Percentiles rank a stretch among this genome's conserved stretches.
phyloP scores from a whole-genome alignment of 1,140 invertebrate species.

The Bursaphelenchus mucronatus region DNA sequence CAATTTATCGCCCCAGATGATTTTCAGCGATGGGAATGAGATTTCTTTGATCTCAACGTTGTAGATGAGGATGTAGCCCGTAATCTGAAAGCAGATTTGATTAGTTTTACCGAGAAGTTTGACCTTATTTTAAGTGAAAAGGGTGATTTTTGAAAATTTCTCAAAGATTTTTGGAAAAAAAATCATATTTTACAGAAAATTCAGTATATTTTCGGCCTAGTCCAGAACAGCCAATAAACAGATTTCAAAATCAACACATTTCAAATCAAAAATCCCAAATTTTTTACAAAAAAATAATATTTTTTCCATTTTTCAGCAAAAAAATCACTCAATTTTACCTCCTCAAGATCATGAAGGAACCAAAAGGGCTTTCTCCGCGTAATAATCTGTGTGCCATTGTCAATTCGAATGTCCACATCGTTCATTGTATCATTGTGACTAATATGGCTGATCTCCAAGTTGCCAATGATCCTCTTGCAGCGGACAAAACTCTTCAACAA shows the following conservation, averaged over 20 bases:
- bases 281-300: no score
- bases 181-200: neutral
- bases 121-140: no score
- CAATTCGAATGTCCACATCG: conserved; percentile 17
- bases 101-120: no score
- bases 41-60: conserved; percentile 31
- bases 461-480: conserved; percentile 42
- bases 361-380: conserved; percentile 23
- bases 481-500: conserved; percentile 32
- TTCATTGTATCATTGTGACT: conserved; percentile 27
- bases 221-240: neutral
- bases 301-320: no score
- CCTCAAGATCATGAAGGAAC: conserved; percentile 38
- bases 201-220: neutral
- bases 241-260: no score
- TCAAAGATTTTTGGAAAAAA: neutral
- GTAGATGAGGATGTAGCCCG: conserved; percentile 40
- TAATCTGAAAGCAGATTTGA: conserved; percentile 30
- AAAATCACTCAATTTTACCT: conserved; percentile 22
- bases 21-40: conserved; percentile 29
- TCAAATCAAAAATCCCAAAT: no score
- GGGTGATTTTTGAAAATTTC: no score
- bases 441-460: conserved; percentile 42
- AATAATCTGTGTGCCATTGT: conserved; percentile 9
- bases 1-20: conserved; percentile 44